Evolutionary conservation across 2,113 vertebrate genomes (phyloP), one percentile per base, ranked within the genome.

Genomic region (Ceyx melanurus): DNA sequence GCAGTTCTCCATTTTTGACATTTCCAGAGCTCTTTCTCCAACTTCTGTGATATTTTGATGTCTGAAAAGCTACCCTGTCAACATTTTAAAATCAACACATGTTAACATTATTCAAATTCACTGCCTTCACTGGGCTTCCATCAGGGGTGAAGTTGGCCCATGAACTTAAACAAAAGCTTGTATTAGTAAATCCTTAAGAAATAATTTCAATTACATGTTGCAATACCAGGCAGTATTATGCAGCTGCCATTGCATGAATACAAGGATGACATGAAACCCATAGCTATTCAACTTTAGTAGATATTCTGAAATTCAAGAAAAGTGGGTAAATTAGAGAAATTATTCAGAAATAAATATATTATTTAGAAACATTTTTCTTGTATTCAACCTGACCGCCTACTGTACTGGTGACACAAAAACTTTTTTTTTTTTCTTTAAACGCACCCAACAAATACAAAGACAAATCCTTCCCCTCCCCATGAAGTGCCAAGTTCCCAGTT

Each of bases 151-250:
- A 93, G 71, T 15, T 94, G 77, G 37, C 70, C 83, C 45, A 51
- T 62, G 66, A 89, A 92, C 66, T 93, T 88, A 82, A 93, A 76
- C 65, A 88, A 93, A 90, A 40, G 19, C 62, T 93, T 70, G 35
- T 58, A 87, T 94, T 89, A 93, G 54, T 93, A 40, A 92, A 79
- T 82, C 85, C 58, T 78, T 76, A 86, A 78, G 83, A 84, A 88
- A 19, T 93, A 93, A 92, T 96, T 94, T 90, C 77, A 89, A 82
- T 79, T 90, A 72, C 28, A 48, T 88, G 61, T 88, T 94, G 35
- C 65, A 71, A 57, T 40, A 93, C n/a, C 23, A 40, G 45, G 48
- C 23, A 71, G 21, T 67, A 81, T 86, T 83, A 77, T 86, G 72
- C 76, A 92, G 68, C 68, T 94, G 68, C 86, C 48, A 75, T 80